Evolutionary conservation across 2,113 vertebrate species (phyloP), one percentile per base, ranked within the genome.

Genomic region (Cisticola juncidis): DNA sequence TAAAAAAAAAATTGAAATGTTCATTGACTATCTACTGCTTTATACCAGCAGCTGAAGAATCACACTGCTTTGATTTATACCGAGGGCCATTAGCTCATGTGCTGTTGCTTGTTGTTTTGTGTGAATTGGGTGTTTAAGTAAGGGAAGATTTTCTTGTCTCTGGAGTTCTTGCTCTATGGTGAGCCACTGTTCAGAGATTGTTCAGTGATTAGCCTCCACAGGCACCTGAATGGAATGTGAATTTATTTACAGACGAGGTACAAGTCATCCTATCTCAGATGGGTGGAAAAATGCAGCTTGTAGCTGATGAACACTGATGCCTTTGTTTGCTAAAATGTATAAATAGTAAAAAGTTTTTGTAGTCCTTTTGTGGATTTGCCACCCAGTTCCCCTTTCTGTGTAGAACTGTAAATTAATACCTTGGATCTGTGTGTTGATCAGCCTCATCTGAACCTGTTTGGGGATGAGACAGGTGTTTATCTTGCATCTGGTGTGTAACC

Each of bases 381-480:
- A 48, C 10, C 26, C 31, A 36, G 18, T 31, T 24, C 6, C 10
- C 26, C 26, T 56, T 50, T 83, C 48, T 50, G 8, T 42, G 28
- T 47, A 33, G 79, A 62, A 6, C 14, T 16, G 9, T 22, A 54
- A 42, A 62, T 62, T 19, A 36, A 53, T 69, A 14, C 21, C 15
- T 62, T 0, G 0, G n/a, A 12, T 60, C 45, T 54, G 9, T 47
- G n/a, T 61, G 40, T 62, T 0, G 0, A 23, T 76, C 22, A 40
- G 14, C 35, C 7, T 62, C 56, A 53, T 53, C 23, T 62, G 71
- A 35, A 33, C 17, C 21, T 48, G 29, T 26, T 47, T 15, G 48
- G n/a, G 45, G 29, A 31, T 21, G 47, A 18, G 6, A 16, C 6
- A 36, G 23, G 8, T 24, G 13, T 50, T 83, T 16, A 50, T 48